Base-by-base conservation (phyloP, 2,113 vertebrate species). In the Chloroceryle aenea region DNA sequence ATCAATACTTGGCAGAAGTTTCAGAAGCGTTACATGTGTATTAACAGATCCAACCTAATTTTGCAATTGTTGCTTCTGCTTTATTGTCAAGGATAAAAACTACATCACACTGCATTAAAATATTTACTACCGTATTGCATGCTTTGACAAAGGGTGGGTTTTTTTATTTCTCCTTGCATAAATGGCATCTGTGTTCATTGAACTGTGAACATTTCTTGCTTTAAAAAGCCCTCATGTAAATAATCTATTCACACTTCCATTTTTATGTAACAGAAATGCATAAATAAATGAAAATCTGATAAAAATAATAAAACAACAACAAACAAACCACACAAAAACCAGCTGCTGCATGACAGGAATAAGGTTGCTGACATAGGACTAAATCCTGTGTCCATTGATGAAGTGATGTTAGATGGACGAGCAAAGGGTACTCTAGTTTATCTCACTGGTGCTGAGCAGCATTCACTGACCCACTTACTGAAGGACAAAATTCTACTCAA, bases 21-120 rank as follows among this genome's bases (percentile, higher is more conserved):
- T 63, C 90, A 91, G 40, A 85, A 82, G 38, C 8, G 61, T 63
- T 94, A 47, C 26, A 38, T 63, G 25, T 81, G 38, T 89, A 85
- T 91, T 85, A 94, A 78, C 73, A 94, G 47, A 91, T 78, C 43
- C 69, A 89, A 61, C 52, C 38, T 87, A 72, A 94, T 87, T 93
- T 94, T 76, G 15, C 36, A 91, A 91, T 85, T 77, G 21, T 78
- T 93, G 30, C 58, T 85, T 72, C 74, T 91, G 23, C 43, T 56
- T 9, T 87, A 9, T 85, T 89, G 34, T 95, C 26, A 68, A 36
- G 74, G 62, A n/a, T 82, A 73, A 95, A 92, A 93, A 56, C 47
- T 83, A 21, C 42, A 67, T 79, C 78, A 40, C 36, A 61, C 10
- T 56, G 27, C 43, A 82, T 72, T 87, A 56, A 89, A 89, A 87